Evolutionary conservation across 2,797 vertebrate genomes (phyloP).

Genomic region (Hyperoplus immaculatus): DNA sequence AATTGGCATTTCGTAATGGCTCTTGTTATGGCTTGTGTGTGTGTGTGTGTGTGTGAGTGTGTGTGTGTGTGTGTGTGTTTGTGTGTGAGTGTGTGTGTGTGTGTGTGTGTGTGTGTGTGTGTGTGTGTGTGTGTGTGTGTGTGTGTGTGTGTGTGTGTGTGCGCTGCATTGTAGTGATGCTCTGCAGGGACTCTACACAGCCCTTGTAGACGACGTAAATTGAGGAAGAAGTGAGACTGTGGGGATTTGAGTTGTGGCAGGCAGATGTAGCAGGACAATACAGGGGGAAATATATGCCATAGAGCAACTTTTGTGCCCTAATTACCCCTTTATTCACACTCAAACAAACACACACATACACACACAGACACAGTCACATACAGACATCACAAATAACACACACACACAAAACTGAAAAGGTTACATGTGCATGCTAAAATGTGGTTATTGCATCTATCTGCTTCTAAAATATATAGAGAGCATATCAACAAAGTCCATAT

Average conservation of each 20-base stretch:
- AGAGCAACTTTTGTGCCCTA: conserved; percentile 83
- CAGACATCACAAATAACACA: neutral
- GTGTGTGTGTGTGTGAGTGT: conserved; percentile 67
- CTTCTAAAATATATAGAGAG: neutral
- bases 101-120: conserved; percentile 72
- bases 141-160: conserved; percentile 64
- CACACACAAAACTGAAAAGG: neutral
- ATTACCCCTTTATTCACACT: conserved; percentile 81
- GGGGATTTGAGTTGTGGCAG: conserved; percentile 81
- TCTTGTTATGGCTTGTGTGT: conserved; percentile 80
- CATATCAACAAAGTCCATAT: neutral
- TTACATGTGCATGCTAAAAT: neutral
- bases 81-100: conserved; percentile 42
- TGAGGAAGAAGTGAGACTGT: conserved; percentile 81
- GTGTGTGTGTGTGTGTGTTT: conserved; percentile 67
- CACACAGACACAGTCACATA: neutral
- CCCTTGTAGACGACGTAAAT: conserved; percentile 90
- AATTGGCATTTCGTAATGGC: conserved; percentile 93
- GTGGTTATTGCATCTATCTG: neutral
- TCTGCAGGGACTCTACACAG: conserved; percentile 84
- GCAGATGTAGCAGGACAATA: conserved; percentile 56
- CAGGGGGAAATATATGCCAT: conserved; percentile 86
- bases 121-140: conserved; percentile 50
- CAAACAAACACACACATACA: neutral
- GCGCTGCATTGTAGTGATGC: conserved; percentile 49